These are phyloP conservation scores for Temnothorax longispinosus DNA, from an alignment of 1,140 invertebrate genomes.

Conservation along the genomic window DNA sequence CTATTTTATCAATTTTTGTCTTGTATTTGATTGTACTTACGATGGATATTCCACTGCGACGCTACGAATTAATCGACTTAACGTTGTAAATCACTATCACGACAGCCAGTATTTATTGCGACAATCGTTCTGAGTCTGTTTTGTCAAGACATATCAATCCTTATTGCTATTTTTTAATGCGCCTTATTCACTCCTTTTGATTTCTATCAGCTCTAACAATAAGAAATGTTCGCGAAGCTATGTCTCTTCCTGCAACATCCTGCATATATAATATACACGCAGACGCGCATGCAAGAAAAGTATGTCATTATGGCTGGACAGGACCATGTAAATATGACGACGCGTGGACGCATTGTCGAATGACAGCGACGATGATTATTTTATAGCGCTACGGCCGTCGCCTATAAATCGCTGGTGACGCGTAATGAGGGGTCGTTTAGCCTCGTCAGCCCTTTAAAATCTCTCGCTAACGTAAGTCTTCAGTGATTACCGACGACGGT, in stretches of 20 bases:
- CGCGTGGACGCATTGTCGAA: constrained; percentile 48
- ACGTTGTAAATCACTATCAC: neutral
- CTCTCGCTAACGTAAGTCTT: constrained; percentile 46
- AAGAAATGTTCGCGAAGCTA: neutral
- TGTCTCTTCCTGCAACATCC: neutral
- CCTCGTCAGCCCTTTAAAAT: constrained; percentile 67
- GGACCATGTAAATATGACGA: constrained; percentile 28
- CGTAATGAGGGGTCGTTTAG: constrained; percentile 66
- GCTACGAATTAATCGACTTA: neutral
- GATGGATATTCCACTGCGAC: too few species aligned
- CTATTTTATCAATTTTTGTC: neutral
- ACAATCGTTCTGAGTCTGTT: neutral
- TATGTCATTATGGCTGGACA: constrained; percentile 16
- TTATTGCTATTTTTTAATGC: neutral
- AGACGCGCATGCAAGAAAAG: neutral
- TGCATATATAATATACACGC: neutral
- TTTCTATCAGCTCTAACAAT: neutral
- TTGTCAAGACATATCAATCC: neutral
- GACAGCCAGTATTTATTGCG: neutral
- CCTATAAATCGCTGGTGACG: constrained; percentile 56
- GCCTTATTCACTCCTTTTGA: neutral
- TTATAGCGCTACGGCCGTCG: constrained; percentile 31
- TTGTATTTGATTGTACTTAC: neutral
- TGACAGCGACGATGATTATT: constrained; percentile 47
- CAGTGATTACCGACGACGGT: constrained; percentile 72